These are phyloP conservation scores for Labia minor DNA, from an alignment of 2,888 invertebrate species.

Conservation along the genomic window DNA sequence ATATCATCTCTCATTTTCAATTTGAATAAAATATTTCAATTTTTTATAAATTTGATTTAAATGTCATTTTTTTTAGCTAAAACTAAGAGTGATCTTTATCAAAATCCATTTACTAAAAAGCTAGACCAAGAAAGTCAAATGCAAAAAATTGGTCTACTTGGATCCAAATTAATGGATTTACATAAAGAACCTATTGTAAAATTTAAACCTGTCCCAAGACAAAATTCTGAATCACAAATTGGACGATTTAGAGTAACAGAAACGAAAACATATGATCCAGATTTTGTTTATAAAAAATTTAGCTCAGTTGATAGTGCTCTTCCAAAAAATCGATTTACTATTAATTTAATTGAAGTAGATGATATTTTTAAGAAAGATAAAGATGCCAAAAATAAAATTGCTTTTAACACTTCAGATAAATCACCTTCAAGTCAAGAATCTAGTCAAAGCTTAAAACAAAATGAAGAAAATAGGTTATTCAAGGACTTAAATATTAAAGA, in stretches of 20 bases:
- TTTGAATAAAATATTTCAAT: no score
- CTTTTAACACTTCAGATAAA: background rate
- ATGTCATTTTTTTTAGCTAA: background rate
- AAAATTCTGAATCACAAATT: slow-evolving; percentile 7
- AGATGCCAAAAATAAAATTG: slow-evolving; percentile 4
- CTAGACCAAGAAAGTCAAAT: background rate
- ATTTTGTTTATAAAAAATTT: slow-evolving; percentile 13
- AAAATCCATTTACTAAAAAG: background rate
- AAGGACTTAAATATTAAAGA: background rate
- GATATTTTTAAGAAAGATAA: background rate
- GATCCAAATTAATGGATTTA: background rate
- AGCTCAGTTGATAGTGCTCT: background rate
- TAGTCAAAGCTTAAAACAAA: no score
- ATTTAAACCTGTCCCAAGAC: background rate
- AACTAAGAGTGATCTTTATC: background rate
- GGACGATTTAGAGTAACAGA: background rate
- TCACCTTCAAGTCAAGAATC: background rate
- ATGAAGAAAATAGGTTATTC: background rate
- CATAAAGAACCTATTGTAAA: background rate
- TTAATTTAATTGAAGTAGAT: background rate
- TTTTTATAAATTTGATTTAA: no score
- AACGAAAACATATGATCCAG: background rate
- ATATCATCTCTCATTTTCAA: no score
- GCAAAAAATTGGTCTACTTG: background rate
- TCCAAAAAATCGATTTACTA: slow-evolving; percentile 4